phyloP scores from a whole-genome alignment of 2,113 vertebrate genomes.

The Ursus arctos region DNA sequence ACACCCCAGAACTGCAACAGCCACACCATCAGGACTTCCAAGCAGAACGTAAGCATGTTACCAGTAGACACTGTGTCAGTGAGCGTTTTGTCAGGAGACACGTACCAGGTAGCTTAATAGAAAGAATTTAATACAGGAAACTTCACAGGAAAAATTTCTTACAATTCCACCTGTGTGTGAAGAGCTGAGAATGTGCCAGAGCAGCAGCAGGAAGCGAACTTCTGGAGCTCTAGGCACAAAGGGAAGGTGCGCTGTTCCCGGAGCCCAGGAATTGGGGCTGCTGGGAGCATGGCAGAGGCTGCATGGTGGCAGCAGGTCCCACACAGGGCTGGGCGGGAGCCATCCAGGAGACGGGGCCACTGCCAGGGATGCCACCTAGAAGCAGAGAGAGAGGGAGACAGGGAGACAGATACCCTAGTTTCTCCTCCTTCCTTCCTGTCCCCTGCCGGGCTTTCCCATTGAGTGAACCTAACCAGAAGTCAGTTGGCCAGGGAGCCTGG shows the following conservation, averaged over 20 bases:
- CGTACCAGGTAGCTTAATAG: background rate
- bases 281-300: background rate
- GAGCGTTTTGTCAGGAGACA: background rate
- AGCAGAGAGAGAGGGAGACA: background rate
- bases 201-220: background rate
- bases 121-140: background rate
- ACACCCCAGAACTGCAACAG: background rate
- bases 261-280: background rate
- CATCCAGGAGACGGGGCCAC: background rate
- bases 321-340: background rate
- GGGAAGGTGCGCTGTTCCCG: rapidly evolving
- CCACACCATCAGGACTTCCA: background rate
- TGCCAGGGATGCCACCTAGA: background rate
- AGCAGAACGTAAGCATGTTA: background rate
- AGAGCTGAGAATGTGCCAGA: background rate
- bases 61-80: background rate
- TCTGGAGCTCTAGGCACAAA: background rate
- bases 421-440: background rate
- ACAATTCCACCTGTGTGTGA: background rate
- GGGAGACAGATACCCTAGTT: background rate
- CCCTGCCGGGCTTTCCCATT: background rate
- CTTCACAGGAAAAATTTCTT: background rate
- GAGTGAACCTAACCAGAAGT: background rate
- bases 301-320: background rate
- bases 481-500: background rate